A percentile compares a stretch with the other conserved stretches of the same genome.
These are phyloP conservation scores for Sarcophaga caerulescens DNA, from an alignment of 2,888 invertebrate species.

Conservation along the genomic window DNA sequence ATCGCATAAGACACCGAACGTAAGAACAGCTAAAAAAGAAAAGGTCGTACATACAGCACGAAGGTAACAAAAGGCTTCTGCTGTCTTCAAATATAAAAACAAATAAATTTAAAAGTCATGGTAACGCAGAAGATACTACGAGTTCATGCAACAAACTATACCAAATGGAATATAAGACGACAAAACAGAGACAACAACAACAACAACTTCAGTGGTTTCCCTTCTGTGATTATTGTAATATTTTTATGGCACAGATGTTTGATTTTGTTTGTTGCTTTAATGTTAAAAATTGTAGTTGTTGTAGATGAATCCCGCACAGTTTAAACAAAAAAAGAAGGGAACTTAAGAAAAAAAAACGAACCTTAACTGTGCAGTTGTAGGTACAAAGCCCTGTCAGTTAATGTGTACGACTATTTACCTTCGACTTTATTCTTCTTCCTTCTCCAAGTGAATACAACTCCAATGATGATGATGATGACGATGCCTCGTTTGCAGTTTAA, in stretches of 20 bases:
- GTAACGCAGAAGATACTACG: conserved; percentile 14
- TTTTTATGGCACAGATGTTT: conserved; percentile 69
- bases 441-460: conserved; percentile 34
- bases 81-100: conserved; percentile 7
- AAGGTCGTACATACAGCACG: conserved; percentile 21
- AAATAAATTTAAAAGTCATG: conserved; percentile 53
- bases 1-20: conserved; percentile 35
- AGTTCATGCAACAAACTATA: not conserved
- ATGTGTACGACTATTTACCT: conserved; percentile 51
- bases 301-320: conserved; percentile 54
- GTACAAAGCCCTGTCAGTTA: conserved; percentile 60
- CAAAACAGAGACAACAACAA: not conserved
- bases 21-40: conserved; percentile 25
- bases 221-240: conserved; percentile 59
- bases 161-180: conserved; percentile 2
- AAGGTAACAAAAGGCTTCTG: not conserved
- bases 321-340: conserved; percentile 35
- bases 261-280: conserved; percentile 40
- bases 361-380: conserved; percentile 57
- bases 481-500: conserved; percentile 66
- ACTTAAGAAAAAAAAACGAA: conserved; percentile 37
- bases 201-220: conserved; percentile 45
- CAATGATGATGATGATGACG: conserved; percentile 48
- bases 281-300: conserved; percentile 26
- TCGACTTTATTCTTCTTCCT: conserved; percentile 49